Conservation (phyloP, 2,888 invertebrate genomes). For the Lithophane leautieri region DNA sequence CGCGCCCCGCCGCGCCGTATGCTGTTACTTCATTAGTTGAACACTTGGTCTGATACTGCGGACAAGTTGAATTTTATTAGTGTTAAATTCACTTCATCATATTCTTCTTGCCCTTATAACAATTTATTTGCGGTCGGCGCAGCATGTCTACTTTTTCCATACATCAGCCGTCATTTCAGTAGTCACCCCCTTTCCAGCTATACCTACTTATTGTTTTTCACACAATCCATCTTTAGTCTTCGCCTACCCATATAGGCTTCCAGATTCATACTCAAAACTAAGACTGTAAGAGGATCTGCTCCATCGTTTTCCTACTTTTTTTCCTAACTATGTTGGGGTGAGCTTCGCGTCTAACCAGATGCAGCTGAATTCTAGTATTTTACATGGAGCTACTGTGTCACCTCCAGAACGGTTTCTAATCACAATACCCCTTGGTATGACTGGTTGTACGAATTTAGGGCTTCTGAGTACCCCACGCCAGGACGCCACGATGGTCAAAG, state of each 20-base stretch:
- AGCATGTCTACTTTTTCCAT: background rate
- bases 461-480: background rate
- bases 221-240: background rate
- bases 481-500: background rate
- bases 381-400: background rate
- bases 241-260: background rate
- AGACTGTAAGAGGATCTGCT: background rate
- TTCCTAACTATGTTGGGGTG: background rate
- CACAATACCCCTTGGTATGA: background rate
- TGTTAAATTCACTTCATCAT: background rate
- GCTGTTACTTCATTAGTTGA: constrained; percentile 91
- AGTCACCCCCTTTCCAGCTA: too few relatives aligned
- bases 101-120: background rate
- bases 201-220: too few relatives aligned
- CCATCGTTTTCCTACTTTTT: background rate
- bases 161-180: background rate
- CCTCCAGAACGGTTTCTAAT: background rate
- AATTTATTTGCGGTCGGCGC: background rate
- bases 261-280: background rate
- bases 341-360: background rate
- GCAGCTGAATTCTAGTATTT: background rate
- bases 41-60: constrained; percentile 91
- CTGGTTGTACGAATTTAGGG: background rate
- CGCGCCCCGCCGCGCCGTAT: constrained; percentile 93
- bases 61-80: constrained; percentile 3